Conservation (phyloP, 2,113 vertebrate species). For the Arenaria interpres region DNA sequence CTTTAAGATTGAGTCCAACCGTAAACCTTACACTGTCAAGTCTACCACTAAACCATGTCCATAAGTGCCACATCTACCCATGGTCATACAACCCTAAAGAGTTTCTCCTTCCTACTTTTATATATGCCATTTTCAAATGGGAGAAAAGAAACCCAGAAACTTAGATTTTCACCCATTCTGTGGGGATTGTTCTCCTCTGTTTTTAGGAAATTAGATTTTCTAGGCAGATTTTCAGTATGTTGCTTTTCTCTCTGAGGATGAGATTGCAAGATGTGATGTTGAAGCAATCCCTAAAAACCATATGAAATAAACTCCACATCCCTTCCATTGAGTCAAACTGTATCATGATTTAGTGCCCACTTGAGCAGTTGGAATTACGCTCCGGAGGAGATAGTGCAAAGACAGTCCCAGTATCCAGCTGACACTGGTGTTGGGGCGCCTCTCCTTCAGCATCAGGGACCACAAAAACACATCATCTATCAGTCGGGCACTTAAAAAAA, state of each 20-base stretch:
- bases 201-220: not conserved
- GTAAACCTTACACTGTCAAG: not conserved
- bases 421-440: not conserved
- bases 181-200: not conserved
- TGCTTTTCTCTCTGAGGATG: not conserved
- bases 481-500: not conserved
- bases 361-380: not conserved
- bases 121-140: not conserved
- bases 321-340: not conserved
- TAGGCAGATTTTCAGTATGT: not conserved
- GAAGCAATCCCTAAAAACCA: not conserved
- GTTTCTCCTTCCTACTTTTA: not conserved
- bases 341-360: not conserved
- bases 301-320: not conserved
- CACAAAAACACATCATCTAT: not conserved
- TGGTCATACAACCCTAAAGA: not conserved
- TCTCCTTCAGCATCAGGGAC: accelerated
- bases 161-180: not conserved
- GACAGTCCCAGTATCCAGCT: not conserved
- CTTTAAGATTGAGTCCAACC: not conserved
- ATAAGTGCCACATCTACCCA: not conserved
- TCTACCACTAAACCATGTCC: not conserved
- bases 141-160: not conserved
- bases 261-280: not conserved
- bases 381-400: not conserved